Evolutionary conservation across 37 sponge, comb jelly and placozoan species (phyloP), one percentile per base, ranked within the genome.

Genomic region (Agelas oroides): DNA sequence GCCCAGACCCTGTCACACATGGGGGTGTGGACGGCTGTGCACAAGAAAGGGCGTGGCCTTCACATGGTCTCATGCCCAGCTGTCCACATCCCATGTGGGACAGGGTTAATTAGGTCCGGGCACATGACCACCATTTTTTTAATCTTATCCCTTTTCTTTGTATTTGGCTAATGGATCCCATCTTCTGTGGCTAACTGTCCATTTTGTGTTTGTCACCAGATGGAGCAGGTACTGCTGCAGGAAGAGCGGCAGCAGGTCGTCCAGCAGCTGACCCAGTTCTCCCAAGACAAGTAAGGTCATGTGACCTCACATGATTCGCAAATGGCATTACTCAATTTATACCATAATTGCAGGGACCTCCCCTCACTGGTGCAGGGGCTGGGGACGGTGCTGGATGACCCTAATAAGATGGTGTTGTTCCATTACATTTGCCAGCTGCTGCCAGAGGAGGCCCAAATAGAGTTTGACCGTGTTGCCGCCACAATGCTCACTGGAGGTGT

Each of bases 371-470:
- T 92, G 58, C 38, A 77, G 5, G 65, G 66, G 20, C 63, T 95
- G 41, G 73, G 65, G 2, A 46, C 36, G 32, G 73, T 92, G 32
- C 81, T 95, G 14, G 65, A 59, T 60, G 89, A 84, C 23, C 81
- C 78, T 0, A 54, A 32, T n/a, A 88, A 95, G 64, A 53, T 63
- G 14, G 70, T 67, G 34, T 84, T 95, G 17, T 83, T 92, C 35
- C 95, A 95, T 59, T 71, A 95, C 53, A 78, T 95, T 24, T 95
- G 95, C 56, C 95, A 89, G 76, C 87, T 95, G 21, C 85, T 95
- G 18, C 95, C 95, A 54, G 77, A 73, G 5, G 71, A 89, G n/a
- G 80, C 62, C 3, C 90, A 92, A 59, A 54, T 20, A 38, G 90
- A 86, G 57, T 95, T 95, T 86, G 95, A 95, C 65, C 74, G 69